Conservation (phyloP, 2,797 vertebrate genomes). For the Gymnothorax reevesii region DNA sequence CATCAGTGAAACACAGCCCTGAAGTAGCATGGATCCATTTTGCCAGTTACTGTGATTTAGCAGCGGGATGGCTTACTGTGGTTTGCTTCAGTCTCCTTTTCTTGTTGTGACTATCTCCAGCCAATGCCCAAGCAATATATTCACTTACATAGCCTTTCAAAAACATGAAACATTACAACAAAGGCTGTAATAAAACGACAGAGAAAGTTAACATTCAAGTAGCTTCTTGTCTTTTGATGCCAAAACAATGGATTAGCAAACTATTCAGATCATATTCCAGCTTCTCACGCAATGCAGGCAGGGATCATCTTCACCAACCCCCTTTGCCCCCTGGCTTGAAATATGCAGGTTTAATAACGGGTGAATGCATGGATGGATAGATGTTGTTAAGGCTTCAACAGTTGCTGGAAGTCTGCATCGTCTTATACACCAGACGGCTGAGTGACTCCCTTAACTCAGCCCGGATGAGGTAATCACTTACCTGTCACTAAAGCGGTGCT, state of each 20-base stretch:
- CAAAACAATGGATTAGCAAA: no score
- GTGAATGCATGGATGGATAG: no score
- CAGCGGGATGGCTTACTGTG: background rate
- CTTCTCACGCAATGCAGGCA: no score
- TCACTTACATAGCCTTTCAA: background rate
- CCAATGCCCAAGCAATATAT: background rate
- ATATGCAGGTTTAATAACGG: no score
- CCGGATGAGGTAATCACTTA: constrained; percentile 19
- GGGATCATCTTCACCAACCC: no score
- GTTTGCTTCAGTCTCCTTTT: background rate
- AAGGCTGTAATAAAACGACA: background rate
- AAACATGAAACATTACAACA: background rate
- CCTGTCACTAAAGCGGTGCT: constrained; percentile 10
- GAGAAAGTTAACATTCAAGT: background rate
- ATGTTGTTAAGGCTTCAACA: background rate
- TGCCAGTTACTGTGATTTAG: no score
- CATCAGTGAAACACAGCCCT: no score
- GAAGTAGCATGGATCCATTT: no score
- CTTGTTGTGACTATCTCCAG: background rate
- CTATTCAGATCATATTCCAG: no score
- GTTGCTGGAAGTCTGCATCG: background rate
- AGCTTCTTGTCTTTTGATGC: background rate
- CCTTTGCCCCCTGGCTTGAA: no score
- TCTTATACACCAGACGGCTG: background rate
- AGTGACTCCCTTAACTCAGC: background rate